Evolutionary conservation across 2,113 vertebrate species (phyloP).

Genomic region (Nyctereutes procyonoides): DNA sequence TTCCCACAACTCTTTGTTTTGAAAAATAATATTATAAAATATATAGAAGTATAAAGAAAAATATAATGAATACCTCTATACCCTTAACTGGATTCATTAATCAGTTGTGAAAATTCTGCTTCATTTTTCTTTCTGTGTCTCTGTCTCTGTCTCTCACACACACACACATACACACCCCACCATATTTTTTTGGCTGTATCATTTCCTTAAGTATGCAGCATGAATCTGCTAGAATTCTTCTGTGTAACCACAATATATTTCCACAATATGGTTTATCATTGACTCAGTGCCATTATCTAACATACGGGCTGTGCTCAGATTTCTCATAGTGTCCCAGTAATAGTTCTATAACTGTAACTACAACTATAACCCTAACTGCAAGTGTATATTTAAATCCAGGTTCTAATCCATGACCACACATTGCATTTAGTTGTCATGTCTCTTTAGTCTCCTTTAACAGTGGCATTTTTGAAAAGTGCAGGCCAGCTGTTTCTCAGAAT

Average conservation of each 20-base stretch:
- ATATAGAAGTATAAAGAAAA: background rate
- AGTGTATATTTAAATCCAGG: background rate
- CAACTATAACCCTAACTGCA: background rate
- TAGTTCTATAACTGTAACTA: background rate
- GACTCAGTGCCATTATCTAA: background rate
- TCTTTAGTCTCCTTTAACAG: background rate
- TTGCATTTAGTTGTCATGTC: background rate
- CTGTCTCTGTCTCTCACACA: background rate
- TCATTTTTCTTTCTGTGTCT: background rate
- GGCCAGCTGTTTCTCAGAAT: background rate
- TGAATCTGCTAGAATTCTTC: slow-evolving; percentile 24
- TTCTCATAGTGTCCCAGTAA: slow-evolving; percentile 4
- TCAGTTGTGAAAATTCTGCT: background rate
- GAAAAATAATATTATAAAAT: background rate
- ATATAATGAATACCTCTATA: background rate
- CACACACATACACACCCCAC: background rate
- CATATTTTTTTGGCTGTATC: background rate
- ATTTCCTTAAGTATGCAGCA: background rate
- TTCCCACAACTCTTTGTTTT: background rate
- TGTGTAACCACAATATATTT: background rate
- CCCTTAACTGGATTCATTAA: background rate
- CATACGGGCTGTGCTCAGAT: background rate
- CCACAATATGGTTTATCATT: background rate
- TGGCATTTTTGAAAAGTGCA: background rate
- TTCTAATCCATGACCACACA: background rate